These are phyloP conservation scores for Rhysida immarginata DNA, from an alignment of 1,140 invertebrate species.

Conservation along the genomic window DNA sequence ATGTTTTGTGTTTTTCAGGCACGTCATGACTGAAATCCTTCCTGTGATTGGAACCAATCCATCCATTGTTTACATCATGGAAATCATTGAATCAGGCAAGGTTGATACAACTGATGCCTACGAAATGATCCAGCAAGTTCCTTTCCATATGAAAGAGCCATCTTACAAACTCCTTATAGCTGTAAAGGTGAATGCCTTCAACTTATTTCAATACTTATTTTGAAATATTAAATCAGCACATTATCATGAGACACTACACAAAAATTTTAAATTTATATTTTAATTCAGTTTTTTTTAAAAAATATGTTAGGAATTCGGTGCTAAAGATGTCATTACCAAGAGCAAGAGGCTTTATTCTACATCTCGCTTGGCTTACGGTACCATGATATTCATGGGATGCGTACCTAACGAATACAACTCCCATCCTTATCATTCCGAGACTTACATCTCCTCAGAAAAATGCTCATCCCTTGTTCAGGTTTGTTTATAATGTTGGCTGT, in stretches of 20 bases:
- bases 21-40: not conserved
- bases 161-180: not conserved
- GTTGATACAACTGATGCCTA: not conserved
- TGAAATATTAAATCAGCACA: too few relatives aligned
- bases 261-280: too few relatives aligned
- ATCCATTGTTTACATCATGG: not conserved
- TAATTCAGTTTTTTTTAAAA: too few relatives aligned
- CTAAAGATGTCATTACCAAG: too few relatives aligned
- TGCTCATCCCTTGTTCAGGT: not conserved
- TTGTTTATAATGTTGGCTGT: too few relatives aligned
- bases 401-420: not conserved
- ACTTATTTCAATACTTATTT: too few relatives aligned
- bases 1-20: not conserved
- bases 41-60: not conserved
- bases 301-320: too few relatives aligned
- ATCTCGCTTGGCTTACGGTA: not conserved
- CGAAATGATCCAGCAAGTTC: not conserved
- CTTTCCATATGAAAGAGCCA: not conserved
- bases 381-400: slow-evolving; percentile 2
- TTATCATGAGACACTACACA: too few relatives aligned
- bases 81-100: not conserved
- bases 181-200: too few relatives aligned
- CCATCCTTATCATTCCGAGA: not conserved
- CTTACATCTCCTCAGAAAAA: not conserved
- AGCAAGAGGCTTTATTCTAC: not conserved